Percentiles rank a stretch among this genome's conserved stretches.
Evolutionary conservation across 2,113 vertebrate genomes (phyloP).

Genomic region (Ceyx margarethae): DNA sequence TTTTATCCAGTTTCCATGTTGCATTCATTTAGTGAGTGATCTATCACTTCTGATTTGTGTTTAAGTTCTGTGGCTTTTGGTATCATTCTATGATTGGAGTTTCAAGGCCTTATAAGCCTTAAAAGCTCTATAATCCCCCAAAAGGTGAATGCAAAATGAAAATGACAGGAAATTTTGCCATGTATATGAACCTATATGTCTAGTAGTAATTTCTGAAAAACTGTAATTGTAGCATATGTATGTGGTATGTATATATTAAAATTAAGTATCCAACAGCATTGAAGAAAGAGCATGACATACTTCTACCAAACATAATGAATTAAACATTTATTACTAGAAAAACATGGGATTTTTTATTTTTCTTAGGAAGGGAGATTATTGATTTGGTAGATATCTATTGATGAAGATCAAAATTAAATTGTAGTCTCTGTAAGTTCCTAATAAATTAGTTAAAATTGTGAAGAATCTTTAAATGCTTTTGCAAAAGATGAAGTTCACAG

Average conservation of each 20-base stretch:
- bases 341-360: fast-evolving
- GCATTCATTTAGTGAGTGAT: not conserved
- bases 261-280: not conserved
- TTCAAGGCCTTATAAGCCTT: not conserved
- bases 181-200: fast-evolving
- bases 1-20: not conserved
- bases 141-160: not conserved
- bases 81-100: not conserved
- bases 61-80: not conserved
- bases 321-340: not conserved
- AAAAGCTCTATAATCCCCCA: not conserved
- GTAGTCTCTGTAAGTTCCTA: not conserved
- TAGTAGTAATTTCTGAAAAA: not conserved
- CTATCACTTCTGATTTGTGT: not conserved
- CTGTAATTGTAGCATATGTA: not conserved
- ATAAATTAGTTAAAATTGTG: not conserved
- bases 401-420: not conserved
- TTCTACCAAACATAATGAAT: not conserved
- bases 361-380: not conserved
- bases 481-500: not conserved
- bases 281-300: not conserved
- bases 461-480: not conserved
- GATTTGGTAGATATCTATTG: not conserved
- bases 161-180: not conserved
- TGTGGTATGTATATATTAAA: not conserved